phyloP scores from a whole-genome alignment of 2,888 invertebrate species.

The Deilephila porcellus region DNA sequence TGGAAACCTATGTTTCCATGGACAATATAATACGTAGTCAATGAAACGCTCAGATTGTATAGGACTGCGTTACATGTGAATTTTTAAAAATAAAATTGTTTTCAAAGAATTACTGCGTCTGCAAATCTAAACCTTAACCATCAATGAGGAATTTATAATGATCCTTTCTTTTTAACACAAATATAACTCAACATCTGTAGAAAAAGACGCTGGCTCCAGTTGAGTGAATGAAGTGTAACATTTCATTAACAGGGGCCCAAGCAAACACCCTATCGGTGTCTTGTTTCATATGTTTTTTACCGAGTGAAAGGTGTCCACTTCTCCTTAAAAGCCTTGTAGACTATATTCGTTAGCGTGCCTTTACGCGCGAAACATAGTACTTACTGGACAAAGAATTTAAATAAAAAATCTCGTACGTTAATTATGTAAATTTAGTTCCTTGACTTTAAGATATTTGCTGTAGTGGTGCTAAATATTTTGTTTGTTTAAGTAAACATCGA shows the following conservation, averaged over 20 bases:
- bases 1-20: conserved; percentile 41
- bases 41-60: not conserved
- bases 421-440: conserved; percentile 23
- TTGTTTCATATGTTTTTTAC: conserved; percentile 73
- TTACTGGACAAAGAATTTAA: conserved; percentile 56
- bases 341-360: conserved; percentile 72
- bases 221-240: conserved; percentile 75
- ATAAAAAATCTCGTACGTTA: conserved; percentile 19
- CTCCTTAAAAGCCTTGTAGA: conserved; percentile 79
- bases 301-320: conserved; percentile 77
- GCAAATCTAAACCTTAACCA: no score
- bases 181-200: conserved; percentile 43
- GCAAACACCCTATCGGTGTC: conserved; percentile 74
- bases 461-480: conserved; percentile 13
- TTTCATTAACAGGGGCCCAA: conserved; percentile 73
- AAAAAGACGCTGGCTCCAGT: conserved; percentile 62
- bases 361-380: conserved; percentile 61
- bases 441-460: conserved; percentile 6
- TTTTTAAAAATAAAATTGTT: not conserved
- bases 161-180: conserved; percentile 34
- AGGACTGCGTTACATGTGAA: not conserved
- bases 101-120: not conserved
- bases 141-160: not conserved
- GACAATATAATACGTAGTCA: conserved; percentile 4
- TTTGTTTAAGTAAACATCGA: conserved; percentile 3